phyloP scores from a whole-genome alignment of 2,113 vertebrate genomes.

The Stegostoma tigrinum region DNA sequence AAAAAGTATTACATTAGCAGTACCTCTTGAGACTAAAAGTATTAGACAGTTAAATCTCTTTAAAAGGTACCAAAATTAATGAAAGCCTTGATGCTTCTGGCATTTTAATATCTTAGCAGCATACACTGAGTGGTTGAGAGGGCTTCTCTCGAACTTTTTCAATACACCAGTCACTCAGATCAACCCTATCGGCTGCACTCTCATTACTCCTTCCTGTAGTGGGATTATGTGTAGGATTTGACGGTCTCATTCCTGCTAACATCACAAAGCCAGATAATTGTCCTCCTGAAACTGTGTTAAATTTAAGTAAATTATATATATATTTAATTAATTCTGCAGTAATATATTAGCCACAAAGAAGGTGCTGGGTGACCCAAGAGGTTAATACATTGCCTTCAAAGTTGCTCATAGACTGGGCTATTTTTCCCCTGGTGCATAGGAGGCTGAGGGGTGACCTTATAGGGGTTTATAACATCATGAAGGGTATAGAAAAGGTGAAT shows the following conservation, averaged over 20 bases:
- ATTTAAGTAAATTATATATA: not conserved
- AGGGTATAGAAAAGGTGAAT: too few relatives aligned
- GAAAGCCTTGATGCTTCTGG: conserved; percentile 17
- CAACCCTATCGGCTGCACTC: not conserved
- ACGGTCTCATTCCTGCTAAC: not conserved
- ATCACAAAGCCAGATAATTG: not conserved
- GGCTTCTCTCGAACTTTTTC: not conserved
- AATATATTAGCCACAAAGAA: not conserved
- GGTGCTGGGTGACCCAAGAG: not conserved
- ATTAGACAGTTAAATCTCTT: not conserved
- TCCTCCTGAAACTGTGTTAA: not conserved
- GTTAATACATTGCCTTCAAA: not conserved
- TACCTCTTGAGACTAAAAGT: conserved; percentile 3
- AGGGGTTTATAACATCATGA: too few relatives aligned
- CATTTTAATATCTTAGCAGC: conserved; percentile 30
- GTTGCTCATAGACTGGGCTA: too few relatives aligned
- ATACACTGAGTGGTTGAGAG: not conserved
- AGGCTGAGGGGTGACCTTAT: too few relatives aligned
- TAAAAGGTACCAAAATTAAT: conserved; percentile 24
- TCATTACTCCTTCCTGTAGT: not conserved
- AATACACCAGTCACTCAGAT: not conserved
- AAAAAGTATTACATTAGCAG: not conserved
- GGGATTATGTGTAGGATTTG: not conserved
- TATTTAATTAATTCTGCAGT: not conserved
- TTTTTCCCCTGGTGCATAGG: too few relatives aligned